These are phyloP conservation scores for Drosophila kanekoi DNA, from an alignment of 2,888 invertebrate genomes.

Conservation along the genomic window DNA sequence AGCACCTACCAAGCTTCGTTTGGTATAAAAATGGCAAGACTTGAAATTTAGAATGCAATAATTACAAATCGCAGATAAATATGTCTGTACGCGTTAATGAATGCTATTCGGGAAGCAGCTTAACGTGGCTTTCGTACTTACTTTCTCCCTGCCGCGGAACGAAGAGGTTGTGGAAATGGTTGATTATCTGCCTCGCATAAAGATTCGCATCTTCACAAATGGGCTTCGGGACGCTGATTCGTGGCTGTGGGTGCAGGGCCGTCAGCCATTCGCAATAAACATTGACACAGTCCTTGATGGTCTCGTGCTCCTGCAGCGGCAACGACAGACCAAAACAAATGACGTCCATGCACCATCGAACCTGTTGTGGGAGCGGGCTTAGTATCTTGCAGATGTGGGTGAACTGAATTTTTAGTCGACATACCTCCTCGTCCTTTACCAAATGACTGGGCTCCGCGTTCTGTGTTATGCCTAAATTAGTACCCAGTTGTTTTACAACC, in stretches of 20 bases:
- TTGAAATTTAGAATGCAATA: conserved; percentile 87
- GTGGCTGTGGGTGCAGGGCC: conserved; percentile 92
- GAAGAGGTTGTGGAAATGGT: conserved; percentile 97
- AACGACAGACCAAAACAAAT: conserved; percentile 96
- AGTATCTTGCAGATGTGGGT: neutral
- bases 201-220: conserved; percentile 95
- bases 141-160: conserved; percentile 97
- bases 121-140: conserved; percentile 85
- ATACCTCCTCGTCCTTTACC: conserved; percentile 93
- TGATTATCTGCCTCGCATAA: conserved; percentile 95
- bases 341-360: conserved; percentile 94
- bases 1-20: conserved; percentile 90
- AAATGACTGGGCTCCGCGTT: conserved; percentile 94
- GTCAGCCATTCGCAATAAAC: conserved; percentile 99
- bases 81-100: neutral
- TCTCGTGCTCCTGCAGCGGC: conserved; percentile 96
- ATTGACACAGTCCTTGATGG: conserved; percentile 97
- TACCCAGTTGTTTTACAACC: conserved; percentile 88
- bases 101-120: conserved; percentile 3
- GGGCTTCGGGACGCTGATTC: conserved; percentile 95
- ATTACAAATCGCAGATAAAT: conserved; percentile 29
- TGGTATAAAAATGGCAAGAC: conserved; percentile 96
- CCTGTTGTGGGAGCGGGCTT: conserved; percentile 86
- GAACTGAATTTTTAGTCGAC: neutral
- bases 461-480: conserved; percentile 90